These are phyloP conservation scores for Paracanthobrama guichenoti DNA, from an alignment of 2,113 vertebrate genomes.

Conservation along the genomic window DNA sequence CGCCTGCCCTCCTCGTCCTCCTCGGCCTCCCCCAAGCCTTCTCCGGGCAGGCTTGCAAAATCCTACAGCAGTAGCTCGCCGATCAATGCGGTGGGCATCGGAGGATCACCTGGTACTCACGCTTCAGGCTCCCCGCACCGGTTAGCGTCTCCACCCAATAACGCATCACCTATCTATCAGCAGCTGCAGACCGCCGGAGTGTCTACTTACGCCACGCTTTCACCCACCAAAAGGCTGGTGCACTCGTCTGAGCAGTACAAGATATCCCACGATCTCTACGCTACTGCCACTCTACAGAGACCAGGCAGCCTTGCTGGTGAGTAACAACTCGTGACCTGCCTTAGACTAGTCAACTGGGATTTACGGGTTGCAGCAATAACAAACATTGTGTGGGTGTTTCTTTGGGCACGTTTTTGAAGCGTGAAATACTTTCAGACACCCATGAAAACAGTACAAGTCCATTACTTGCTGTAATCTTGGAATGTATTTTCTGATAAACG, in stretches of 20 bases:
- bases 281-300: slow-evolving; percentile 92
- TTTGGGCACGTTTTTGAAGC: not conserved
- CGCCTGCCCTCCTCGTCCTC: slow-evolving; percentile 81
- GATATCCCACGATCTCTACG: slow-evolving; percentile 93
- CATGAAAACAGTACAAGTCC: not conserved
- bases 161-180: slow-evolving; percentile 84
- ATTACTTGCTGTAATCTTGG: not conserved
- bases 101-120: slow-evolving; percentile 79
- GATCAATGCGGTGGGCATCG: slow-evolving; percentile 81
- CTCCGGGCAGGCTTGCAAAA: slow-evolving; percentile 90
- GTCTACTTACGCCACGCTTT: slow-evolving; percentile 94
- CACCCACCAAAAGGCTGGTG: slow-evolving; percentile 92
- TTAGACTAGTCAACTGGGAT: slow-evolving; percentile 18
- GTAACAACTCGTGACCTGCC: slow-evolving; percentile 32
- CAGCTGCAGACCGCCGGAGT: slow-evolving; percentile 86
- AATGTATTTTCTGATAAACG: not conserved
- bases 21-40: slow-evolving; percentile 92
- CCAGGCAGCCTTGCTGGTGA: slow-evolving; percentile 95
- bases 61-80: slow-evolving; percentile 94
- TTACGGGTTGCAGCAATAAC: not conserved
- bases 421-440: not conserved
- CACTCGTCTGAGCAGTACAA: slow-evolving; percentile 95
- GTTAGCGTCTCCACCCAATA: slow-evolving; percentile 87
- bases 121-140: slow-evolving; percentile 81
- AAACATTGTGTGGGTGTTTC: not conserved